Evolutionary conservation across 2,888 invertebrate species (phyloP).

Genomic region (Nymphalis polychloros): DNA sequence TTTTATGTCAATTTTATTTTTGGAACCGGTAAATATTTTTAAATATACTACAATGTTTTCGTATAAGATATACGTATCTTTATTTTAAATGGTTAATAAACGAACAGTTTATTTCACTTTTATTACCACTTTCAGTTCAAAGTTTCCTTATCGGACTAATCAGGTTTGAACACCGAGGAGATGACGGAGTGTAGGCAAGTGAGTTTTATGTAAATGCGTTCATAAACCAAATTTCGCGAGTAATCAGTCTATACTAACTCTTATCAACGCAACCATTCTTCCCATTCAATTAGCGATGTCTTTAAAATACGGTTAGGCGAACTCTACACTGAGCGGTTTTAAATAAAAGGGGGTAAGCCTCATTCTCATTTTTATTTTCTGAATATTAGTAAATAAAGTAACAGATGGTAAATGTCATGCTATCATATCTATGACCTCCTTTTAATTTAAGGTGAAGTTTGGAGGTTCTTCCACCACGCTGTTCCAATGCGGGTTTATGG

Average conservation of each 20-base stretch:
- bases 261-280: conserved; percentile 32
- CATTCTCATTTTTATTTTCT: too few relatives aligned
- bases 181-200: conserved; percentile 18
- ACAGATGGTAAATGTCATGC: too few relatives aligned
- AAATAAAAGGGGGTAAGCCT: too few relatives aligned
- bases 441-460: too few relatives aligned
- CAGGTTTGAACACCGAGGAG: conserved; percentile 25
- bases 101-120: background rate
- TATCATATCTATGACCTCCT: too few relatives aligned
- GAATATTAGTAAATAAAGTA: too few relatives aligned
- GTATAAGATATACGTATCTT: too few relatives aligned
- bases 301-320: background rate
- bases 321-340: background rate
- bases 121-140: conserved; percentile 10
- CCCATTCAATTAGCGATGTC: conserved; percentile 31
- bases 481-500: too few relatives aligned
- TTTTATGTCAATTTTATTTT: too few relatives aligned
- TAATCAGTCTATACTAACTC: conserved; percentile 35
- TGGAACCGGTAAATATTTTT: too few relatives aligned
- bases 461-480: too few relatives aligned
- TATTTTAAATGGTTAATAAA: background rate
- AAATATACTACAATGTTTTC: too few relatives aligned
- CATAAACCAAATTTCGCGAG: conserved; percentile 34
- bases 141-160: conserved; percentile 29
- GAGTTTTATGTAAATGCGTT: conserved; percentile 34